Base-by-base conservation (phyloP, 2,888 invertebrate species). In the Drosophila mettleri region DNA sequence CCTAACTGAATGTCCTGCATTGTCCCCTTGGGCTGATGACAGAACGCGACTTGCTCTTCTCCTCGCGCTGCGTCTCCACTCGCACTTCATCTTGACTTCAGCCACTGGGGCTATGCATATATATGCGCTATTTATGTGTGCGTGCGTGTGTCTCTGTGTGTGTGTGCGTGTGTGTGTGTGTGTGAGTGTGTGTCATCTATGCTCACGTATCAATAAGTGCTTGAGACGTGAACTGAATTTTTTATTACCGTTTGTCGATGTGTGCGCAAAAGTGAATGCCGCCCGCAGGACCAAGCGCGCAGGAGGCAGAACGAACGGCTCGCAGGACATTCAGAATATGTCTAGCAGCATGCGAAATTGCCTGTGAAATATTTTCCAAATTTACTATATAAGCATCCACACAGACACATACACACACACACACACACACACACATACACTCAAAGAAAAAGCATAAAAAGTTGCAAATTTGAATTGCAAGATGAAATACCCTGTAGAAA, bases 191-290 rank as follows among this genome's bases (percentile, higher is more conserved):
- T 76, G 74, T 79, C 83, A 83, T 84, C 89, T 84, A 84, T 84
- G 89, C 84, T 84, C 84, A 84, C 84, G 84, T 84, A 84, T 84
- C 84, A 84, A 84, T 84, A 84, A 84, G 84, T 88, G 89, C 84
- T 84, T 78, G 75, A 76, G 85, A 84, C 84, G 84, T 84, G 84
- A 63, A 78, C 87, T 85, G 84, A 88, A 84, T 84, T 86, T 84
- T 84, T 84, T 85, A 88, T 88, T 69, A 66, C 68, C 69, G 41
- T 65, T 86, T 69, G 62, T 69, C 45, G 52, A 60, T 68, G 74
- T 77, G 69, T 83, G 80, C 84, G 77, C 80, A 82, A 86, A 86
- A 82, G 86, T 86, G 76, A 66, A 76, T 72, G 83, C 24, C 54
- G 67, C 34, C 58, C 36, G 36, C 34, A 24, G 48, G 48, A 48